These are phyloP conservation scores for Hipposideros larvatus DNA, from an alignment of 2,797 vertebrate species.

Conservation along the genomic window DNA sequence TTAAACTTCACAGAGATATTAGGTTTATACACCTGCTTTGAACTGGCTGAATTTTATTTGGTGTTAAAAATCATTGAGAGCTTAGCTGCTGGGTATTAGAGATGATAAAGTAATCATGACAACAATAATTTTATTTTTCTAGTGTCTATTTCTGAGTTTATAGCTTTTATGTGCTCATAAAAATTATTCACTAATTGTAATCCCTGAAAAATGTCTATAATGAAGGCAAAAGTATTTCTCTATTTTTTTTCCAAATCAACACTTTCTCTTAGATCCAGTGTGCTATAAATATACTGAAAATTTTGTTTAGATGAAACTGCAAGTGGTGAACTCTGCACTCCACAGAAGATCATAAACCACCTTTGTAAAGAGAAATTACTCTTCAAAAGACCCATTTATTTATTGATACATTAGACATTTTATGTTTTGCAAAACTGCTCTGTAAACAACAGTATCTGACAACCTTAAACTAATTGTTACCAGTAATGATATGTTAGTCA, in stretches of 20 bases:
- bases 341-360: background rate
- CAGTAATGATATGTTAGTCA: background rate
- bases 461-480: background rate
- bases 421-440: slow-evolving; percentile 21
- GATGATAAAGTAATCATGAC: slow-evolving; percentile 77
- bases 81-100: slow-evolving; percentile 56
- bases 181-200: slow-evolving; percentile 59
- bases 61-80: slow-evolving; percentile 62
- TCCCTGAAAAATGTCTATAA: slow-evolving; percentile 58
- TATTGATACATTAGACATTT: slow-evolving; percentile 12
- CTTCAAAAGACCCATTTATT: slow-evolving; percentile 10
- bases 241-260: slow-evolving; percentile 64
- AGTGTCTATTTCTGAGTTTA: slow-evolving; percentile 71
- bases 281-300: slow-evolving; percentile 33
- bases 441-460: background rate
- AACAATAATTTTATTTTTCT: slow-evolving; percentile 73
- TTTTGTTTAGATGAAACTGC: slow-evolving; percentile 1
- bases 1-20: slow-evolving; percentile 53
- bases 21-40: slow-evolving; percentile 65
- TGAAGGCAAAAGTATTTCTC: slow-evolving; percentile 58
- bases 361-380: background rate
- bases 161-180: slow-evolving; percentile 53
- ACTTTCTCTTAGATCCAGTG: background rate
- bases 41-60: slow-evolving; percentile 70
- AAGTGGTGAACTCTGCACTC: background rate